Conservation (phyloP, 2,797 vertebrate genomes). For the Hydrocynus forskahlii region DNA sequence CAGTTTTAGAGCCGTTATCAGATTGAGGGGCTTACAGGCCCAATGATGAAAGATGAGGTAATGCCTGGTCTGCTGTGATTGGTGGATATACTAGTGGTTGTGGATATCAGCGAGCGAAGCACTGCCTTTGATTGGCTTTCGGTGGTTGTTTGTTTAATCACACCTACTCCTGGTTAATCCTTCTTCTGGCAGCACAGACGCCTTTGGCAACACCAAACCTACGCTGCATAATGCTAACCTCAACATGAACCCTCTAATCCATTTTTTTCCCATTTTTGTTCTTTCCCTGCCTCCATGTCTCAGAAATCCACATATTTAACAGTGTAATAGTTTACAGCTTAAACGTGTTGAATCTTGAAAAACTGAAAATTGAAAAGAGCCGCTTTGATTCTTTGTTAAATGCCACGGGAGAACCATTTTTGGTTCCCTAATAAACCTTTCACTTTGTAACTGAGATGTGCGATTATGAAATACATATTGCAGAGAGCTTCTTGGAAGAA, state of each 20-base stretch:
- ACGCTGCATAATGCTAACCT: conserved; percentile 37
- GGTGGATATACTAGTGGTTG: conserved; percentile 47
- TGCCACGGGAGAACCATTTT: no score
- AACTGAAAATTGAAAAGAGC: neutral
- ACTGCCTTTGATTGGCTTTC: conserved; percentile 31
- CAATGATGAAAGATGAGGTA: conserved; percentile 63
- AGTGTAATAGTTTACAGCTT: neutral
- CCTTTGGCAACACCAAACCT: conserved; percentile 27
- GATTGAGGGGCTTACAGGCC: conserved; percentile 48
- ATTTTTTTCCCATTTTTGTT: neutral
- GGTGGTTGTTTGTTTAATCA: conserved; percentile 31
- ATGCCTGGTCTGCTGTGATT: conserved; percentile 52
- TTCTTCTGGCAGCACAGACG: conserved; percentile 1
- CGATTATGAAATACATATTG: no score
- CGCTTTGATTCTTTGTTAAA: neutral
- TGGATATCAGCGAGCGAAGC: conserved; percentile 30
- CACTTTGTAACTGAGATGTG: no score
- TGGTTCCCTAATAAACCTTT: no score
- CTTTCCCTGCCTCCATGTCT: conserved; percentile 1
- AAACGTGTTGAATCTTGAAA: no score
- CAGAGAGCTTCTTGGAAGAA: no score
- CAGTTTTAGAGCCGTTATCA: conserved; percentile 53
- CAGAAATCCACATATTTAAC: neutral
- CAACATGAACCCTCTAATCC: conserved; percentile 34
- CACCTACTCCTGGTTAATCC: conserved; percentile 36